These are phyloP conservation scores for Helogale parvula DNA, from an alignment of 2,113 vertebrate species.

Conservation along the genomic window DNA sequence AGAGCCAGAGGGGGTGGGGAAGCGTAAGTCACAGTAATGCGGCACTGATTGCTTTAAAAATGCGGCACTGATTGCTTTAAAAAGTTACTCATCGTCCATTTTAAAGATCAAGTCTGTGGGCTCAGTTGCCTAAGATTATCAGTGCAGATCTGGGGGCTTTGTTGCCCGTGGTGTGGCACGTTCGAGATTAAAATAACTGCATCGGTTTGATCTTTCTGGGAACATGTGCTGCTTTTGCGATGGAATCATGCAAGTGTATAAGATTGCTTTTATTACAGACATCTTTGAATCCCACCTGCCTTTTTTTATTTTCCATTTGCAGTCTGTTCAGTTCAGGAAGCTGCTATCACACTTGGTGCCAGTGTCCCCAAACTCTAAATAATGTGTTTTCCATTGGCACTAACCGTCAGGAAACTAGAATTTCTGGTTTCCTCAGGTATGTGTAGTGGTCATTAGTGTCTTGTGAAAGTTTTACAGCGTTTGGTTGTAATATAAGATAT, in stretches of 20 bases:
- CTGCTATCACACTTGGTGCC: constrained; percentile 53
- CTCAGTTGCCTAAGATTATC: background rate
- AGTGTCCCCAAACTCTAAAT: constrained; percentile 58
- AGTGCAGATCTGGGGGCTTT: background rate
- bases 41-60: background rate
- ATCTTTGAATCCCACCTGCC: constrained; percentile 56
- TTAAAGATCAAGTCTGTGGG: background rate
- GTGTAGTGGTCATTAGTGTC: constrained; percentile 63
- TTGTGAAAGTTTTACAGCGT: constrained; percentile 53
- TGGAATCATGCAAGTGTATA: background rate
- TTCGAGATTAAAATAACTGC: constrained; percentile 2
- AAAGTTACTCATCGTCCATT: background rate
- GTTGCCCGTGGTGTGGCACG: background rate
- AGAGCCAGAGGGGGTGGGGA: background rate
- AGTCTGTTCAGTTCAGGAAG: constrained; percentile 62
- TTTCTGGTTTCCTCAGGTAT: constrained; percentile 61
- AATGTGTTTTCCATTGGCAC: constrained; percentile 61
- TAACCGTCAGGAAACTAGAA: constrained; percentile 68
- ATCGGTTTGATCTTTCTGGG: background rate
- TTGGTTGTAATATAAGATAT: constrained; percentile 38
- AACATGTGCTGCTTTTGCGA: constrained; percentile 56
- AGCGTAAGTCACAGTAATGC: background rate
- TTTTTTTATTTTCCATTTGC: constrained; percentile 59
- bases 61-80: background rate
- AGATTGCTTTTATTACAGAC: background rate